phyloP scores from a whole-genome alignment of 1,140 invertebrate genomes.

The Akabosia matsudoensis region DNA sequence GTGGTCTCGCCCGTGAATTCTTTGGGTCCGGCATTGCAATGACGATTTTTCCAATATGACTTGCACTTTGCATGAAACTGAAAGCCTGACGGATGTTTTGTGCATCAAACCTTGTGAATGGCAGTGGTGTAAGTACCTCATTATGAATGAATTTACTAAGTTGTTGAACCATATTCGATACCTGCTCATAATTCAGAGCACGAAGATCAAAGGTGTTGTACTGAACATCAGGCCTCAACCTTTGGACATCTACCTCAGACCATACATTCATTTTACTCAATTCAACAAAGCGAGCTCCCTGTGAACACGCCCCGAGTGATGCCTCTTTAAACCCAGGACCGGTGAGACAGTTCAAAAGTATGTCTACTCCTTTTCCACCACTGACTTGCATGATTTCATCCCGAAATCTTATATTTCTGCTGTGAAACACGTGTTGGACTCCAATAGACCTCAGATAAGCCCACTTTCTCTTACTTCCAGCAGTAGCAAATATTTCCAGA shows the following conservation, averaged over 20 bases:
- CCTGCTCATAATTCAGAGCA: background rate
- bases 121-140: background rate
- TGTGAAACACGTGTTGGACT: background rate
- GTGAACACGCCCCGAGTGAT: background rate
- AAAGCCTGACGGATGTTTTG: background rate
- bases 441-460: background rate
- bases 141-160: background rate
- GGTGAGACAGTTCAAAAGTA: constrained; percentile 19
- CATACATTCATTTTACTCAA: constrained; percentile 25
- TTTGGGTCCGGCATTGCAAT: background rate
- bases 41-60: constrained; percentile 6
- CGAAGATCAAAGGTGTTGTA: background rate
- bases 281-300: constrained; percentile 10
- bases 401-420: background rate
- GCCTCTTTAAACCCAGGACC: constrained; percentile 27
- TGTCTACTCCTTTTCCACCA: constrained; percentile 6
- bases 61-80: background rate
- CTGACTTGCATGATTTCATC: background rate
- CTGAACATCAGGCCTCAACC: constrained; percentile 13
- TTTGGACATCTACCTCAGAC: background rate
- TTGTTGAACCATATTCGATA: background rate
- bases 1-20: background rate
- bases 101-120: background rate
- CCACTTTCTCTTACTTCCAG: background rate
- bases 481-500: background rate